These are phyloP conservation scores for Bombyx huttoni DNA, from an alignment of 2,888 invertebrate genomes.

Conservation along the genomic window DNA sequence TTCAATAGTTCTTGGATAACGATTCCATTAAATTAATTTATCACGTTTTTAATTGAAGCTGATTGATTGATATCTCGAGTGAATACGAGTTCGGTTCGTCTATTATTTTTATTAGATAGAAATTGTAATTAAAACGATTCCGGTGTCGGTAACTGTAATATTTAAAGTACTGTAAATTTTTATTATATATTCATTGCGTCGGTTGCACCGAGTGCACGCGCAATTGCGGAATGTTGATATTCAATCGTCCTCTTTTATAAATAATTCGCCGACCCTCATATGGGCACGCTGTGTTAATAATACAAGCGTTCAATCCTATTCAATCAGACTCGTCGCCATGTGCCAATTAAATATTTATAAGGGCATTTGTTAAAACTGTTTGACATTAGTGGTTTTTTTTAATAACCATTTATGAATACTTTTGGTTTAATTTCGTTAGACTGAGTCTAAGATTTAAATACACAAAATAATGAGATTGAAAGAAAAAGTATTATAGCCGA, in stretches of 20 bases:
- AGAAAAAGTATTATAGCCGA: too few species aligned
- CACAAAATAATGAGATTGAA: too few species aligned
- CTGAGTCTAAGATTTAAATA: too few species aligned
- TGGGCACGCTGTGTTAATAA: constrained; percentile 46
- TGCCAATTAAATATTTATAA: constrained; percentile 46
- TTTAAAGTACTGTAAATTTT: not conserved
- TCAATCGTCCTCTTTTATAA: constrained; percentile 44
- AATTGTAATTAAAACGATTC: not conserved
- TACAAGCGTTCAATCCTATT: constrained; percentile 46
- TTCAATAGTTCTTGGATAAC: constrained; percentile 20
- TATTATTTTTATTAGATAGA: not conserved
- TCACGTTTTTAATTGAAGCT: constrained; percentile 13
- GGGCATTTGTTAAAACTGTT: constrained; percentile 8
- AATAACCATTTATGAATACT: not conserved
- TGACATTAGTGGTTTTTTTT: not conserved
- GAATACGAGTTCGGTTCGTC: not conserved
- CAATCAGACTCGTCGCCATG: constrained; percentile 42
- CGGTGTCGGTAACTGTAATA: constrained; percentile 9
- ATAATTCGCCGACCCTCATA: constrained; percentile 47
- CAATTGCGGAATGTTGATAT: constrained; percentile 34
- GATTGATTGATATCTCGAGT: constrained; percentile 16
- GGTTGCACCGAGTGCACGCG: constrained; percentile 40
- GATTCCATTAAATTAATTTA: constrained; percentile 6
- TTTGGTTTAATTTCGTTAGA: not conserved
- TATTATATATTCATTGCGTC: constrained; percentile 4